Evolutionary conservation across 2,797 vertebrate genomes (phyloP), one percentile per base, ranked within the genome.

Genomic region (Novumbra hubbsi): DNA sequence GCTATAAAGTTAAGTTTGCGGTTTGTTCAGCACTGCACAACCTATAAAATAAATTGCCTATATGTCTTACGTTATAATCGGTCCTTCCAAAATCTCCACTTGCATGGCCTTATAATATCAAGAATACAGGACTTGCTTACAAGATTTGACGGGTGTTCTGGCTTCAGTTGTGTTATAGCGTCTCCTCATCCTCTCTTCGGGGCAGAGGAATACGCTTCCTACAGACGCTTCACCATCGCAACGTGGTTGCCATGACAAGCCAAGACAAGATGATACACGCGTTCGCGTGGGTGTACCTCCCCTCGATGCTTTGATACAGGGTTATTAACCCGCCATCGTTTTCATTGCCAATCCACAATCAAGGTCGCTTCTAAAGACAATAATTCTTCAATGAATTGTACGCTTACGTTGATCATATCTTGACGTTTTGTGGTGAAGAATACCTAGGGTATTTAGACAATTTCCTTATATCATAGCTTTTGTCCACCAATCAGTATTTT

Each of bases 231-330:
- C 73, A 49, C 76, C 78, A 32, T 82, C 65, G 80, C 65, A 73
- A 84, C 24, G 52, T 30, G 69, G 86, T 88, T 83, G 78, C 83
- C 85, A 86, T 83, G 86, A 86, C 86, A 88, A 69, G 74, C 74
- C 11, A n/a, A n/a, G 30, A 28, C 63, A 17, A 34, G 30, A 24
- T n/a, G 16, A 30, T 14, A 5, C 68, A 32, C 64, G 41, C 21
- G 16, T 27, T 34, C 55, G 52, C 48, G 68, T 49, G 45, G 65
- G 48, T n/a, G 57, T 71, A 62, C 71, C 50, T 65, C 60, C 74
- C 45, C 48, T 60, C 41, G 0, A 45, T 12, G 41, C 9, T 45
- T 45, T 45, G 8, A 14, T 45, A 3, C 41, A 45, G 9, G 41
- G 11, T 45, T 45, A 12, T 45, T 12, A 45, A 9, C 9, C 41